A percentile compares a stretch with the other conserved stretches of the same genome.
Evolutionary conservation across 1,140 invertebrate species (phyloP).

Genomic region (Polypedilum pembai): DNA sequence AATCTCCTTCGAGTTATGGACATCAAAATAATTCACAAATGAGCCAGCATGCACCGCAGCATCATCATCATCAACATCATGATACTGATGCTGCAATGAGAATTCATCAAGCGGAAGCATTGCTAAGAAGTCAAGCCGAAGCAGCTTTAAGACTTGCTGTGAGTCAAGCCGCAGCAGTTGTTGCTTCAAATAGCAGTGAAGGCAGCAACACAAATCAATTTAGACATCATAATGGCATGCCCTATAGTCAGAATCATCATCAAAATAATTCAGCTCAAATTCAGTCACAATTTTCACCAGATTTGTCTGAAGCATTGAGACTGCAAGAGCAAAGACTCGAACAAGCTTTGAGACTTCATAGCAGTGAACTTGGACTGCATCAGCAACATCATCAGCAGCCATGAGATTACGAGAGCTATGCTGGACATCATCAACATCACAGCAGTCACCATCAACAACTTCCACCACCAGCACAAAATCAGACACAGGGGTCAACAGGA

Average conservation of each 20-base stretch:
- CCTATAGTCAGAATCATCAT: constrained; percentile 34
- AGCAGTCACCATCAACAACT: too few species aligned
- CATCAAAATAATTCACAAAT: constrained; percentile 29
- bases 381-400: constrained; percentile 17
- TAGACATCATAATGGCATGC: constrained; percentile 29
- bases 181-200: constrained; percentile 37
- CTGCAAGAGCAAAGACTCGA: constrained; percentile 73
- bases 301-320: constrained; percentile 61
- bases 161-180: constrained; percentile 48
- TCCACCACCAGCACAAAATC: neutral
- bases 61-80: constrained; percentile 35
- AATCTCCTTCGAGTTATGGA: neutral
- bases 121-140: constrained; percentile 73
- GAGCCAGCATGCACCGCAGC: constrained; percentile 31
- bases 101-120: constrained; percentile 69
- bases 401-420: constrained; percentile 22
- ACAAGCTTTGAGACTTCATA: constrained; percentile 69
- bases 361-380: constrained; percentile 40
- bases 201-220: neutral
- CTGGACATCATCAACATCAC: neutral
- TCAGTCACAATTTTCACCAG: constrained; percentile 50
- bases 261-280: constrained; percentile 29
- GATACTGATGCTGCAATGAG: constrained; percentile 60
- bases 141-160: constrained; percentile 72
- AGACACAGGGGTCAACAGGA: neutral